Conservation (phyloP, 2,888 invertebrate genomes). For the Poecilobothrus nobilitatus region DNA sequence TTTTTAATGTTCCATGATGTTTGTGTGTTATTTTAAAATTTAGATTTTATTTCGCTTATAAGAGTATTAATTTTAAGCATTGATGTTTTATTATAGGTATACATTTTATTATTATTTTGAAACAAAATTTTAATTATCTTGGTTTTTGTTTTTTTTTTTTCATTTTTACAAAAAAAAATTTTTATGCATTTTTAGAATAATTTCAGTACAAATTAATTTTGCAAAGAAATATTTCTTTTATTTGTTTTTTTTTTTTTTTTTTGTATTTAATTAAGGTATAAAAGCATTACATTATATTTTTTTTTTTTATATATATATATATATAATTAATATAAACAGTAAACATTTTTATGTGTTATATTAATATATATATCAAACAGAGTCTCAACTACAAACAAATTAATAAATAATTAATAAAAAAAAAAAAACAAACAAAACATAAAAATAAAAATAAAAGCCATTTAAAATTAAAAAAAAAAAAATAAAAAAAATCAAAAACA, state of each 20-base stretch:
- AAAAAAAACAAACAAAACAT: too few species aligned
- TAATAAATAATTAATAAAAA: background rate
- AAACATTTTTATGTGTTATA: too few species aligned
- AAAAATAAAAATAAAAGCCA: too few species aligned
- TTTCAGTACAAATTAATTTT: background rate
- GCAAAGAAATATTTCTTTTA: background rate
- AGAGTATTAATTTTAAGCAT: slow-evolving; percentile 1
- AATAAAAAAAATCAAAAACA: too few species aligned
- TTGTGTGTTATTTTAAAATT: too few species aligned
- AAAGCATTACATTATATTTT: background rate
- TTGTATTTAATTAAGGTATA: background rate
- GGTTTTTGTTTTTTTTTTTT: background rate
- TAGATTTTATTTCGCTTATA: background rate
- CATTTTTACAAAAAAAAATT: background rate
- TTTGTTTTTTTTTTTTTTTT: too few species aligned
- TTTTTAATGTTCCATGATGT: too few species aligned
- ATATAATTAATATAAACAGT: too few species aligned
- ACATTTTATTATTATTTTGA: too few species aligned
- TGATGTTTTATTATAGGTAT: background rate
- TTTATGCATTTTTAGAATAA: background rate
- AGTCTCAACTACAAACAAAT: background rate
- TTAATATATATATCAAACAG: background rate
- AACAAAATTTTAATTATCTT: background rate
- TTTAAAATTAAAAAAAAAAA: too few species aligned
- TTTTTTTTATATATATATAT: too few species aligned